A percentile compares a stretch with the other conserved stretches of the same genome.
phyloP scores from a whole-genome alignment of 2,888 invertebrate species.

The Stomorhina lunata region DNA sequence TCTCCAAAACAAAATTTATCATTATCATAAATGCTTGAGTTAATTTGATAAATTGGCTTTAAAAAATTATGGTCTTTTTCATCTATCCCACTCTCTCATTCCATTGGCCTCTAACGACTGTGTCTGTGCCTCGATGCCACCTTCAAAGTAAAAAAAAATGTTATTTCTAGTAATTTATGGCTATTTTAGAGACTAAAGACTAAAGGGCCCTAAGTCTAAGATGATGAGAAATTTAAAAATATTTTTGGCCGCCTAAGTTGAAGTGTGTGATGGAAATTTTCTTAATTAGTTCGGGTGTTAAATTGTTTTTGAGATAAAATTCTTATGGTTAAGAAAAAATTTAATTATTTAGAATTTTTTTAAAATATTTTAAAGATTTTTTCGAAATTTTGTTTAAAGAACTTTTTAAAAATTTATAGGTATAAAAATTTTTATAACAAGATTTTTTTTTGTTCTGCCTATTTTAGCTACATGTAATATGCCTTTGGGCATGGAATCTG shows the following conservation, averaged over 20 bases:
- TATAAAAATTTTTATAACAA: constrained; percentile 13
- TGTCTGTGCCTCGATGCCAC: too few relatives aligned
- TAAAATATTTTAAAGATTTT: constrained; percentile 14
- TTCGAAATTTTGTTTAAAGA: too few relatives aligned
- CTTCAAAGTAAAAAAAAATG: too few relatives aligned
- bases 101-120: too few relatives aligned
- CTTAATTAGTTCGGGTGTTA: constrained; percentile 61
- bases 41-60: constrained; percentile 74
- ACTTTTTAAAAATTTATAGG: constrained; percentile 45
- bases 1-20: background rate
- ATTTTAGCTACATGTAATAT: constrained; percentile 85
- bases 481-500: constrained; percentile 90
- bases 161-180: constrained; percentile 42
- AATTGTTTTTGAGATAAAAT: constrained; percentile 21
- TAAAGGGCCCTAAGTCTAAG: constrained; percentile 13
- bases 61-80: constrained; percentile 17
- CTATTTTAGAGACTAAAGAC: background rate
- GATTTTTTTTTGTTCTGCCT: constrained; percentile 9
- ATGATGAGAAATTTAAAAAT: background rate
- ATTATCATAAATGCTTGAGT: constrained; percentile 70
- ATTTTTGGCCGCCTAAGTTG: background rate
- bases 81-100: background rate
- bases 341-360: background rate
- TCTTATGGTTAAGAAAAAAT: constrained; percentile 9
- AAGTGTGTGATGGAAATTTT: constrained; percentile 50